Conservation (phyloP, 2,888 invertebrate genomes). For the Pinctada fucata region DNA sequence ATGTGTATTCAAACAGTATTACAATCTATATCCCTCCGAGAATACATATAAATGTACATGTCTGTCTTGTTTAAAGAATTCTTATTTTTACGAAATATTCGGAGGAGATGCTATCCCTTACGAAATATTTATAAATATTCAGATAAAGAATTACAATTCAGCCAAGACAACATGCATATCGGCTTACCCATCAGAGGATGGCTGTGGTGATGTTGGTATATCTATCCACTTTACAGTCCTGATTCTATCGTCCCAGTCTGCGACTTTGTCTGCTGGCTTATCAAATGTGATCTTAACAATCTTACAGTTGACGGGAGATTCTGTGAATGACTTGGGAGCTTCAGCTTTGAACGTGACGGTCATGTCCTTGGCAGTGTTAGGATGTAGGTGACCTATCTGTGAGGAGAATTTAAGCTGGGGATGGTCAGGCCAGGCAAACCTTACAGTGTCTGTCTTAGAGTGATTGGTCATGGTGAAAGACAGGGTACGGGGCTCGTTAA, state of each 20-base stretch:
- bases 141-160: too few species aligned
- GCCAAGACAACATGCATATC: too few species aligned
- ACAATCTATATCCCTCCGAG: too few species aligned
- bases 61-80: too few species aligned
- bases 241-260: constrained; percentile 77
- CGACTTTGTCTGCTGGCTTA: constrained; percentile 67
- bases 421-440: constrained; percentile 75
- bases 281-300: constrained; percentile 74
- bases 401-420: constrained; percentile 79
- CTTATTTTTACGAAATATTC: too few species aligned
- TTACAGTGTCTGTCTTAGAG: constrained; percentile 69
- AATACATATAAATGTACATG: too few species aligned
- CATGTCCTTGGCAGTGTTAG: constrained; percentile 78
- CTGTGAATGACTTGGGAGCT: constrained; percentile 73
- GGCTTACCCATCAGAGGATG: constrained; percentile 46
- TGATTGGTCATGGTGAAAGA: constrained; percentile 75
- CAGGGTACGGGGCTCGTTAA: constrained; percentile 72
- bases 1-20: too few species aligned
- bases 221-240: constrained; percentile 76
- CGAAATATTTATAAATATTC: too few species aligned
- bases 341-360: constrained; percentile 79
- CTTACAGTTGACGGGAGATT: constrained; percentile 67
- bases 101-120: too few species aligned
- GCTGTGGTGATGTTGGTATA: constrained; percentile 52
- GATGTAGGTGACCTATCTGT: constrained; percentile 74